Base-by-base conservation (phyloP, 2,888 invertebrate species). In the Philhelius pedissequus region DNA sequence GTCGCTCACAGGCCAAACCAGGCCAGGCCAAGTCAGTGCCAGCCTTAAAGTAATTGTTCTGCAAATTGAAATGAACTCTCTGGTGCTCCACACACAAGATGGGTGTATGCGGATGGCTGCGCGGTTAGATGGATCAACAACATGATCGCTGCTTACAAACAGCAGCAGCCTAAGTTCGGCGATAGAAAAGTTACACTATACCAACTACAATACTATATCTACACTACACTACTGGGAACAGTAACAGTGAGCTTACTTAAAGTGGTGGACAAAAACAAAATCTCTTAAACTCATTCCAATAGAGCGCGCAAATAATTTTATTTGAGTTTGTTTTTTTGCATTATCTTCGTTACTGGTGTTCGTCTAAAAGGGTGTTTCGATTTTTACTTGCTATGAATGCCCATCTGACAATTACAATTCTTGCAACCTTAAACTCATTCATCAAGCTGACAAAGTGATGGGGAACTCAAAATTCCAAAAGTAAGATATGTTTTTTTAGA, bases 51-150 rank as follows among this genome's bases (percentile, higher is more conserved):
- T 84, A 84, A 84, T 84, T 80, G 84, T 76, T 84, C 75, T 76
- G 84, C 84, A 84, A 84, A 84, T 84, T 84, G 83, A 84, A 84
- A 80, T 84, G 80, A 84, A 84, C 80, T 84, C 83, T 78, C 35
- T 74, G 56, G 48, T 69, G 56, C 69, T 54, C 62, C 20, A 27
- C 60, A 78, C 73, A 13, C 9, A 3, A 4, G 54, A 45, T 32
- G 82, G 68, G 77, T 69, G 77, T 60, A 18, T 52, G 60, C 50
- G 50, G 40, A 35, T 52, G 25, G 45, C 18, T 35, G 62, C 18
- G 25, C 62, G 45, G 62, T 73, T 62, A 30, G 82, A 78, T 78
- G 60, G 58, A 82, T 77, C 71, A 82, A 69, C 77, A 82, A 69
- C 82, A 83, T 69, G 78, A 83, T 83, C 82, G 69, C 70, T 62